phyloP scores from a whole-genome alignment of 2,797 vertebrate species.

The Sorex maritimensis region DNA sequence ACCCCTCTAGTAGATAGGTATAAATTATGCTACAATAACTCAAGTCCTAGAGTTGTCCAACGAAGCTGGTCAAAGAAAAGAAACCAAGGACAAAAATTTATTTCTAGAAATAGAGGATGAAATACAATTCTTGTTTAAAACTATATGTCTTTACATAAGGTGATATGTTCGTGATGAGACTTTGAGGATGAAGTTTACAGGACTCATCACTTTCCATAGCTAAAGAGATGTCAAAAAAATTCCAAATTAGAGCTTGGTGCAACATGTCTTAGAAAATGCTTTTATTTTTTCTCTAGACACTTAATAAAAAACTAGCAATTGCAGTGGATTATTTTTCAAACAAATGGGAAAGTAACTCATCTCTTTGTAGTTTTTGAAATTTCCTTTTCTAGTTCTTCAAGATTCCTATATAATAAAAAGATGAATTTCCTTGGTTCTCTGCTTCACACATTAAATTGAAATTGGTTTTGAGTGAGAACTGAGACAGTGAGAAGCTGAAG shows the following conservation, averaged over 20 bases:
- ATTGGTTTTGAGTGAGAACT: not conserved
- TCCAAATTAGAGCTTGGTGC: not conserved
- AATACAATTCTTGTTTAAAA: not conserved
- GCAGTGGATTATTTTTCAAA: not conserved
- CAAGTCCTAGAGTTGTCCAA: constrained; percentile 26
- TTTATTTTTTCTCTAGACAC: not conserved
- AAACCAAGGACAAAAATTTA: constrained; percentile 67
- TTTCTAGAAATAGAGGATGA: not conserved
- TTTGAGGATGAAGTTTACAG: not conserved
- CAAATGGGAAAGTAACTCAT: not conserved
- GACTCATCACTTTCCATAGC: not conserved
- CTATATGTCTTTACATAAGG: not conserved
- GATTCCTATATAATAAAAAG: not conserved
- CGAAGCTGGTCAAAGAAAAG: not conserved
- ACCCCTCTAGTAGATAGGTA: constrained; percentile 13
- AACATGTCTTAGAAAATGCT: not conserved
- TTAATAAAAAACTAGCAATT: constrained; percentile 31
- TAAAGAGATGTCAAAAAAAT: constrained; percentile 39
- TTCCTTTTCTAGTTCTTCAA: not conserved
- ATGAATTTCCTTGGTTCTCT: not conserved
- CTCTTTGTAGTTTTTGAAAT: constrained; percentile 52
- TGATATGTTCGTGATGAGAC: not conserved
- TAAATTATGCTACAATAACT: constrained; percentile 78
- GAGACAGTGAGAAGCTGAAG: not conserved
- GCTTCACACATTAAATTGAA: not conserved